Base-by-base conservation (phyloP, 2,797 vertebrate genomes). In the Crypturellus tataupa region DNA sequence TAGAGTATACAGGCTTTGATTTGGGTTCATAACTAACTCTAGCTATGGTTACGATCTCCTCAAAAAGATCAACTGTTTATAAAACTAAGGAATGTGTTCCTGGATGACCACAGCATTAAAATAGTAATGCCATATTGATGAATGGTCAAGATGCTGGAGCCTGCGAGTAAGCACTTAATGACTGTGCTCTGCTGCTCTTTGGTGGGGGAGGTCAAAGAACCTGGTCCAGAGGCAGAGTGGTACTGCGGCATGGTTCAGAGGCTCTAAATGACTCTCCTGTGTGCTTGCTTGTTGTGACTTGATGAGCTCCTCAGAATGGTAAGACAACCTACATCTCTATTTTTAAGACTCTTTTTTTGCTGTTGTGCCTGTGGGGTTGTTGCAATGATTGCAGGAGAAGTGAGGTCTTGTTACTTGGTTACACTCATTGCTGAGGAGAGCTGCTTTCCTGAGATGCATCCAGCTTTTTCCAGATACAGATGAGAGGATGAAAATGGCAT, bases 331-430 rank as follows among this genome's bases (percentile, higher is more conserved):
- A 23, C 7, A 6, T 31, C 33, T 70, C 10, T 89, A 12, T 80
- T 93, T 79, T 89, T 83, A 89, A 85, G 69, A 19, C 40, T 77
- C 86, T 55, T 20, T 78, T 91, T 90, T 85, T 70, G 80, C 64
- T 81, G 35, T 55, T 0, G 0, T 89, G 68, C 58, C 68, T 44
- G 23, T 39, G 49, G 53, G 27, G 35, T 33, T 8, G 59, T 81
- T 85, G 42, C 89, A 94, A 31, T 65, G 69, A 39, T 93, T 87
- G 73, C 69, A 91, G 58, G 24, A 77, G 77, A 81, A 77, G 65
- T 89, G 75, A 24, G 29, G 23, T 90, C 77, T 90, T 53, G 70
- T 90, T 60, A 29, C 31, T 44, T 84, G 63, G 44, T 75, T 85
- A 12, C 46, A 85, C 10, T 81, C 16, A 4, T 39, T 65, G 75